A percentile compares a stretch with the other conserved stretches of the same genome.
phyloP scores from a whole-genome alignment of 2,797 vertebrate species.

The Chelon auratus region DNA sequence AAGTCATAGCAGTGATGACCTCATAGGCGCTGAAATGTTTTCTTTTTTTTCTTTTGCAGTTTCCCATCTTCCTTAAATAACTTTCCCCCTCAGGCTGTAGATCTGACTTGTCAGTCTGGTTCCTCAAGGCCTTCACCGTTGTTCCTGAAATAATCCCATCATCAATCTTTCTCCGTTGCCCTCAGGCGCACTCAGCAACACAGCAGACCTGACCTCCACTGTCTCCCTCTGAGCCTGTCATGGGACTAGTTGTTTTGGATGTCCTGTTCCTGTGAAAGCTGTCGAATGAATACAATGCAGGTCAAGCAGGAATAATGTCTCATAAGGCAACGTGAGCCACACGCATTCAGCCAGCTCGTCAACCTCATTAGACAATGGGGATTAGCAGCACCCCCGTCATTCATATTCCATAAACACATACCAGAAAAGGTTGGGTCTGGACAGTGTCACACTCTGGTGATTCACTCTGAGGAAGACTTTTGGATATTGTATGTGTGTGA shows the following conservation, averaged over 20 bases:
- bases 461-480: slow-evolving; percentile 1
- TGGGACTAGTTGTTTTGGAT: slow-evolving; percentile 25
- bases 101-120: slow-evolving; percentile 34
- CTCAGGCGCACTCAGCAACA: slow-evolving; percentile 7
- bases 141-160: slow-evolving; percentile 37
- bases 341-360: not conserved
- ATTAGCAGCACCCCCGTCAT: slow-evolving; percentile 22
- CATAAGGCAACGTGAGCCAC: slow-evolving; percentile 26
- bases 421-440: not conserved
- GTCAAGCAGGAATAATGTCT: slow-evolving; percentile 63
- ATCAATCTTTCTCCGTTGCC: slow-evolving; percentile 21
- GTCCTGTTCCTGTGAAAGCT: slow-evolving; percentile 38
- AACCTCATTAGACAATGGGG: slow-evolving; percentile 32
- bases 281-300: slow-evolving; percentile 52
- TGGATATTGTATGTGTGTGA: slow-evolving; percentile 15
- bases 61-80: slow-evolving; percentile 26
- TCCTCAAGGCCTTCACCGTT: slow-evolving; percentile 23
- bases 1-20: slow-evolving; percentile 4
- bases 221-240: slow-evolving; percentile 12
- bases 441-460: not conserved
- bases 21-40: not conserved
- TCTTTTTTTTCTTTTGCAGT: slow-evolving; percentile 8
- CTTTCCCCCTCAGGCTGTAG: slow-evolving; percentile 20
- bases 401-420: slow-evolving; percentile 22
- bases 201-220: slow-evolving; percentile 22